Percentiles rank a stretch among this genome's conserved stretches.
phyloP scores from a whole-genome alignment of 2,113 vertebrate species.

The Hemiprocne comata region DNA sequence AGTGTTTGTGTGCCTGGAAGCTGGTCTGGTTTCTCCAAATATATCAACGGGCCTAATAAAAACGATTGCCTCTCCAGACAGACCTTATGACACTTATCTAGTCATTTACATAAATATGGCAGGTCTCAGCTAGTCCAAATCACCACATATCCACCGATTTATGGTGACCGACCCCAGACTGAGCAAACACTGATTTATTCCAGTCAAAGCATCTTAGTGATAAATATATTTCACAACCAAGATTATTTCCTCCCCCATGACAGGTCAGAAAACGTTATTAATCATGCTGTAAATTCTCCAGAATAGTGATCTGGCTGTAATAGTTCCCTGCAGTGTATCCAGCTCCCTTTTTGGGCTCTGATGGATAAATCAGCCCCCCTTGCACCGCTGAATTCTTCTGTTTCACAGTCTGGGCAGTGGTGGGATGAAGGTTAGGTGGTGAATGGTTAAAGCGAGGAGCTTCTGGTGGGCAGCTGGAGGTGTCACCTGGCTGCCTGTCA shows the following conservation, averaged over 20 bases:
- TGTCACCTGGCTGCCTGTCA: not conserved
- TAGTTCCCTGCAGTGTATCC: not conserved
- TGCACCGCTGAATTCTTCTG: not conserved
- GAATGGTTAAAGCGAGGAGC: not conserved
- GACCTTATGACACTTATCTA: not conserved
- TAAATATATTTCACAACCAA: not conserved
- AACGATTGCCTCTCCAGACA: not conserved
- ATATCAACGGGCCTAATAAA: not conserved
- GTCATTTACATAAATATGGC: not conserved
- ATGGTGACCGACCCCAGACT: not conserved
- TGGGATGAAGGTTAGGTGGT: not conserved
- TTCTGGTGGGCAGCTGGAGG: not conserved
- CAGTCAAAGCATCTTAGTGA: conserved; percentile 4
- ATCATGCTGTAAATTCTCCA: conserved; percentile 14
- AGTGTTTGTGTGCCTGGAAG: not conserved
- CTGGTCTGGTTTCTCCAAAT: not conserved
- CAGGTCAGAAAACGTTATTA: conserved; percentile 18
- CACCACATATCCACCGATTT: not conserved
- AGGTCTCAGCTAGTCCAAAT: not conserved
- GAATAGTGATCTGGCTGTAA: not conserved
- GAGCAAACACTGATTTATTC: conserved; percentile 20
- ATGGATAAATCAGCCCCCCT: not conserved
- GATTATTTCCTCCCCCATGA: conserved; percentile 11
- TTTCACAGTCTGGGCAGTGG: not conserved
- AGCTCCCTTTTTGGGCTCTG: not conserved